Base-by-base conservation (phyloP, 23 tunicate species). In the Oikopleura albicans region DNA sequence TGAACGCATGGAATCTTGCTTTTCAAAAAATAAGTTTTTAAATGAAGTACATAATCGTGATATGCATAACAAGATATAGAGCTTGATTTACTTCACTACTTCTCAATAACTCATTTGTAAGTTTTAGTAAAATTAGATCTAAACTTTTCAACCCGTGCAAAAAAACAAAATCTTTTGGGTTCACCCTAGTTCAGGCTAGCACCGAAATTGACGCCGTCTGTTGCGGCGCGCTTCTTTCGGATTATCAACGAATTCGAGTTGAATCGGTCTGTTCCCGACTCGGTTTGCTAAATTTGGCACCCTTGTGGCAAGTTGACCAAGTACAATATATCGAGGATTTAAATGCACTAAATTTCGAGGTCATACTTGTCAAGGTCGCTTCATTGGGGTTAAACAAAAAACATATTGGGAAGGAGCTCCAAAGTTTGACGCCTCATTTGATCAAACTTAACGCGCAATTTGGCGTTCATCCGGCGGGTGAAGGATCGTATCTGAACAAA, bases 161-260 rank as follows among this genome's bases (percentile, higher is more conserved):
- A n/a, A n/a, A n/a, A n/a, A n/a, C n/a, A n/a, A n/a, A n/a, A n/a
- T n/a, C n/a, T n/a, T n/a, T n/a, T n/a, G n/a, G n/a, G n/a, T n/a
- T n/a, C n/a, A n/a, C n/a, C n/a, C n/a, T n/a, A n/a, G 87, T 95
- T 40, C 57, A 93, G 37, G 31, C 27, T 12, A 34, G 85, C 91
- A 84, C 85, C 0, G 63, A 88, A 0, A 91, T 83, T 76, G 89
- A 90, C 39, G 99, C 86, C 1, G 87, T 95, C 8, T 91, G 96
- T 1, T 86, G 97, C 84, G 99, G 99, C n/a, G 99, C 99, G 75
- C 87, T 95, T 4, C 57, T 95, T 37, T 95, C 99, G 27, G 96
- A 95, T 85, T 95, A 95, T 75, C 99, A 95, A 75, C 56, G 99
- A 59, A 83, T 95, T n/a, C 85, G 99, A 88, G 99, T 95, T 40